Evolutionary conservation across 2,113 vertebrate species (phyloP).

Genomic region (Gorilla gorilla): DNA sequence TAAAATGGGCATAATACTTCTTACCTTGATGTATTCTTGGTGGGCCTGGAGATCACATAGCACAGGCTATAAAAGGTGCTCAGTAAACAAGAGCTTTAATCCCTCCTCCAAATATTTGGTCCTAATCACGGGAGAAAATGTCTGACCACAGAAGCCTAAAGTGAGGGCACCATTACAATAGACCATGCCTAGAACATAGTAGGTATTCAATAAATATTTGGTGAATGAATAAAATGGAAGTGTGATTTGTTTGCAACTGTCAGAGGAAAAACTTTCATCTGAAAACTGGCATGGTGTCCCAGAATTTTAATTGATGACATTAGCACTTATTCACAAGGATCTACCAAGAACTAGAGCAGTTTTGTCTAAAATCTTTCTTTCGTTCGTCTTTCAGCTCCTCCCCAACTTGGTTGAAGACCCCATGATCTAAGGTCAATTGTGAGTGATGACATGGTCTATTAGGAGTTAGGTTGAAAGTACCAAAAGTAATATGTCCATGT

Average conservation of each 20-base stretch:
- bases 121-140: not conserved
- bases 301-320: not conserved
- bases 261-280: not conserved
- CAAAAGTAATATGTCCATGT: not conserved
- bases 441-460: not conserved
- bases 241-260: not conserved
- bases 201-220: not conserved
- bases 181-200: not conserved
- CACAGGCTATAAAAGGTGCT: not conserved
- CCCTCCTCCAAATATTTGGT: not conserved
- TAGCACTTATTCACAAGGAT: not conserved
- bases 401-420: not conserved
- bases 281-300: not conserved
- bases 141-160: not conserved
- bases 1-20: not conserved
- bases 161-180: too few relatives aligned
- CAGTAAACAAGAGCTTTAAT: not conserved
- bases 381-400: not conserved
- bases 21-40: not conserved
- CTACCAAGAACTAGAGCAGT: not conserved
- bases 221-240: not conserved
- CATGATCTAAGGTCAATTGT: not conserved
- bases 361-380: not conserved
- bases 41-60: not conserved
- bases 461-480: not conserved